Evolutionary conservation across 2,113 vertebrate species (phyloP), one percentile per base, ranked within the genome.

Genomic region (Paraplagusia blochii): DNA sequence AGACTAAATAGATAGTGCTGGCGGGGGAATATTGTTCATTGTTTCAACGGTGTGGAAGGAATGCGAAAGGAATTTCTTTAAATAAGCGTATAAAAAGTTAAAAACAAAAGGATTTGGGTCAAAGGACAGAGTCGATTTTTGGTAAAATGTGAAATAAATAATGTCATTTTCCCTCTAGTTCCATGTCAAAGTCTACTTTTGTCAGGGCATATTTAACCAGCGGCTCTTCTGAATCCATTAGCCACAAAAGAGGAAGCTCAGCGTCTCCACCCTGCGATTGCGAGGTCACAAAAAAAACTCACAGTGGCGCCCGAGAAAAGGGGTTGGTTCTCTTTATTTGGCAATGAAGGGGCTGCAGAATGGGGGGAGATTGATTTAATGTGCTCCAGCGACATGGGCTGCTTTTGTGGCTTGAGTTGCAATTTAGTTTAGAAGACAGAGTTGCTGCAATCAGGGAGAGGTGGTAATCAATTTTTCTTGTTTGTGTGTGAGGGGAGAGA

Each of bases 1-100:
- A 92, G 93, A 93, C 93, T 91, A 91, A 90, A 90, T 81, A 78
- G 90, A 89, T 69, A 80, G 66, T 66, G 72, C 78, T 85, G 81
- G 86, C 76, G 74, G 87, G 65, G 68, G 75, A 76, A 90, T 88
- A 88, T 90, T 91, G 89, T 85, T 72, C 78, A 87, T 84, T 87
- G 77, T 87, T 80, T 74, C 12, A 50, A 7, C 58, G 66, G 76
- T 75, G 70, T 64, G 63, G 43, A 64, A 52, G 50, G 54, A 77
- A 77, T 66, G 18, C 33, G 40, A 43, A 69, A 29, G 50, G 51
- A 29, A n/a, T n/a, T n/a, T n/a, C n/a, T n/a, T n/a, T n/a, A 53
- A 44, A 33, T 54, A 51, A 50, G n/a, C 17, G 9, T n/a, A n/a
- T n/a, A 35, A 9, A 79, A 58, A 67, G 58, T 48, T 69, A 63